Percentiles rank a stretch among this genome's conserved stretches.
phyloP scores from a whole-genome alignment of 2,113 vertebrate species.

The Myxocyprinus asiaticus region DNA sequence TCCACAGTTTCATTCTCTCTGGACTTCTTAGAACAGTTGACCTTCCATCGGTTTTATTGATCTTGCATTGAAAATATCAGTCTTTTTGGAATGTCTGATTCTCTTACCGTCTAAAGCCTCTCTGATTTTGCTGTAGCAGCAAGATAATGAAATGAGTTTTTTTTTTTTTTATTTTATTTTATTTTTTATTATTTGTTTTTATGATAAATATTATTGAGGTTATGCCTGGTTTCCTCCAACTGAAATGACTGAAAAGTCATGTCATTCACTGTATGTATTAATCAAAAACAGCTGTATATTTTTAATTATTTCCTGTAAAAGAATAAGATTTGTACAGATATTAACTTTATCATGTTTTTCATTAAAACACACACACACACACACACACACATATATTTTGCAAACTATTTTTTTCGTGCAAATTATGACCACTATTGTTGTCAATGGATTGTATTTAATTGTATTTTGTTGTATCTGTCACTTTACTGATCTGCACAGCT shows the following conservation, averaged over 20 bases:
- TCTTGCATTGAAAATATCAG: not conserved
- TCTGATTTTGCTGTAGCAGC: constrained; percentile 37
- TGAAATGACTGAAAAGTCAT: constrained; percentile 50
- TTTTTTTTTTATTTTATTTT: too few species aligned
- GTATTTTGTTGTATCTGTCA: constrained; percentile 46
- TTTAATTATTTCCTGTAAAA: constrained; percentile 56
- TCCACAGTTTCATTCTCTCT: constrained; percentile 17
- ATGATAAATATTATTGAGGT: constrained; percentile 24
- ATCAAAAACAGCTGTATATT: constrained; percentile 50
- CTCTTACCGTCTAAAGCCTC: constrained; percentile 4
- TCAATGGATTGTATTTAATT: constrained; percentile 49
- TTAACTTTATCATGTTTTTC: constrained; percentile 62
- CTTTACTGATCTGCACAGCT: constrained; percentile 25
- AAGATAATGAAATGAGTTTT: constrained; percentile 30
- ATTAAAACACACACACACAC: too few species aligned
- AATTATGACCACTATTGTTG: constrained; percentile 56
- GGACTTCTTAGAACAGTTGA: constrained; percentile 13
- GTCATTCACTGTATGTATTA: constrained; percentile 50
- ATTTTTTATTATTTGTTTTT: too few species aligned
- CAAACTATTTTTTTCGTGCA: constrained; percentile 5
- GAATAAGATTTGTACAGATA: constrained; percentile 64
- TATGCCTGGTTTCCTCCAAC: constrained; percentile 38
- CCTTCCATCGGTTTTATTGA: constrained; percentile 29
- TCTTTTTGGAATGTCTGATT: constrained; percentile 30
- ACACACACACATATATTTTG: too few species aligned